Evolutionary conservation across 1,140 invertebrate genomes (phyloP).

Genomic region (Gryon sp.): DNA sequence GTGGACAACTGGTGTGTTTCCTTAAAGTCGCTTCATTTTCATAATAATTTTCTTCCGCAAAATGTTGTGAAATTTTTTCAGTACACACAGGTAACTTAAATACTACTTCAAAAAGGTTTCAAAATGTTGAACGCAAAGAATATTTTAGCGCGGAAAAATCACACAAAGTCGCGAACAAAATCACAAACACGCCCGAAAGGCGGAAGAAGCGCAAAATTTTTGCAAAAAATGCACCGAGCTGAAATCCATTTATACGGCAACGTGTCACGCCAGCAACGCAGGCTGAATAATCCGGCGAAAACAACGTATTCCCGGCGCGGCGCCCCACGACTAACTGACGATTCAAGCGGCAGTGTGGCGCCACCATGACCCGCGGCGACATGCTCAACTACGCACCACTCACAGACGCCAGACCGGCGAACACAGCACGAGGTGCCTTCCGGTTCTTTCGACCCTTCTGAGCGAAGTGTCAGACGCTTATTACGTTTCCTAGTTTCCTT

Average conservation of each 20-base stretch:
- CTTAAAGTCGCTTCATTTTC: slow-evolving; percentile 4
- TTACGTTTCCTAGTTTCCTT: slow-evolving; percentile 63
- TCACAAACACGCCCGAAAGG: slow-evolving; percentile 1
- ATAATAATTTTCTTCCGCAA: neutral
- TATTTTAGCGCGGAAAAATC: neutral
- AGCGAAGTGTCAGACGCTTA: slow-evolving; percentile 62
- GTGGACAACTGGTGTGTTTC: neutral
- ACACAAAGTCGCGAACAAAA: slow-evolving; percentile 16
- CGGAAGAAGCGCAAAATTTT: neutral
- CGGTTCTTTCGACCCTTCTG: slow-evolving; percentile 64
- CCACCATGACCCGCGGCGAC: slow-evolving; percentile 78
- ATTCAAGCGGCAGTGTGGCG: slow-evolving; percentile 71
- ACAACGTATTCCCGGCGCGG: slow-evolving; percentile 70
- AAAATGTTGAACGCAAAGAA: neutral
- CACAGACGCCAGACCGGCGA: slow-evolving; percentile 55
- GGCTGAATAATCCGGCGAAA: slow-evolving; percentile 48
- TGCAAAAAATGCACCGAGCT: slow-evolving; percentile 1
- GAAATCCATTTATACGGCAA: slow-evolving; percentile 43
- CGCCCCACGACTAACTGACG: slow-evolving; percentile 77
- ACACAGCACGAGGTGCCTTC: slow-evolving; percentile 63
- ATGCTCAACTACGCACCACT: slow-evolving; percentile 69
- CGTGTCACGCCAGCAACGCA: slow-evolving; percentile 38
- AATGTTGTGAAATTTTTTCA: slow-evolving; percentile 1
- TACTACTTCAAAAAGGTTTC: neutral
- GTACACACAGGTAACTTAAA: slow-evolving; percentile 2